Evolutionary conservation across 2,113 vertebrate species (phyloP), one percentile per base, ranked within the genome.

Genomic region (Athene cunicularia): DNA sequence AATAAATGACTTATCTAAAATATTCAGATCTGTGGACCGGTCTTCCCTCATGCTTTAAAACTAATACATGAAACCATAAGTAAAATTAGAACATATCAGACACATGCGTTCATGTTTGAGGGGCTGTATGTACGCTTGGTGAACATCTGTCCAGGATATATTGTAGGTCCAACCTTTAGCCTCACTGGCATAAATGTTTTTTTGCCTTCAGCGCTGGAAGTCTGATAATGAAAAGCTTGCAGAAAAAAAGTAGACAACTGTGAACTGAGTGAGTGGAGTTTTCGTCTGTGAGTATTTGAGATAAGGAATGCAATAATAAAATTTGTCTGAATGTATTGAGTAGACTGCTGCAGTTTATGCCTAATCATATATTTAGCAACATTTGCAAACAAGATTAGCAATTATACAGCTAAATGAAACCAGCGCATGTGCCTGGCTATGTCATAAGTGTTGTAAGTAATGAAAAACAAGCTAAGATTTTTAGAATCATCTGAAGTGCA

Each of bases 331-430:
- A 91, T 47, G 17, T 63, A 80, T 72, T 82, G 73, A 80, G 75
- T 59, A 91, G 63, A 45, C 41, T 77, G 24, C 24, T 86, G 41
- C 32, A 94, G 55, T 84, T 94, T 95, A 89, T 74, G 45, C 32
- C 37, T 95, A 91, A 94, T 92, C 80, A 92, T 77, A 70, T 80
- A 88, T 95, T 92, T 95, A 97, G 47, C 17, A 71, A 88, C 72
- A 92, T 92, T 81, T 93, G 33, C 75, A 96, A 95, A 86, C 68
- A 96, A 70, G 63, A 95, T 83, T 59, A 77, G 80, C 67, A 95
- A 92, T 92, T 95, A 80, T 55, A 84, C 41, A 70, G 41, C 80
- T 95, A 88, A 91, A 86, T 62, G 67, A 86, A 92, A 52, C 45
- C 41, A 91, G 28, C 2, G 0, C 22, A 7, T 68, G 64, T 52